Evolutionary conservation across 2,888 invertebrate genomes (phyloP).

Genomic region (Anthophora plumipes): DNA sequence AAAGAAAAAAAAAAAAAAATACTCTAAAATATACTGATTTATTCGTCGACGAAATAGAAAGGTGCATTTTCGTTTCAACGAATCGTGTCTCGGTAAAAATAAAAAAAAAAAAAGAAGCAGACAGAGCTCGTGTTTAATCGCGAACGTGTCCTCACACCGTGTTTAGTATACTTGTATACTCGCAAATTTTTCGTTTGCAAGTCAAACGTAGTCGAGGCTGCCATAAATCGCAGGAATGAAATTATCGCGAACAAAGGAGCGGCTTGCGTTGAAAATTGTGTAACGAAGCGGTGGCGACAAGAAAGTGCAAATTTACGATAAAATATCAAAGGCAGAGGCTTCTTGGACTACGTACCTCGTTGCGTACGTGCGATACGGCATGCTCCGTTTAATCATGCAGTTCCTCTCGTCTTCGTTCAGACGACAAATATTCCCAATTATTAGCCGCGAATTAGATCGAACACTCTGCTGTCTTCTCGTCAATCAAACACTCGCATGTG

Average conservation of each 20-base stretch:
- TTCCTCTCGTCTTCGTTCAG: neutral
- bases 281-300: constrained; percentile 1
- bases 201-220: neutral
- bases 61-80: neutral
- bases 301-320: constrained; percentile 10
- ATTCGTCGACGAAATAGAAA: too few species aligned
- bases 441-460: constrained; percentile 8
- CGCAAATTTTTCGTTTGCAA: neutral
- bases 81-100: neutral
- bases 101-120: too few species aligned
- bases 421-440: constrained; percentile 16
- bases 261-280: constrained; percentile 6
- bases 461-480: neutral
- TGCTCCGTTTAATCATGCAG: neutral
- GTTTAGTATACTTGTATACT: neutral
- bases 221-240: constrained; percentile 6
- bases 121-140: neutral
- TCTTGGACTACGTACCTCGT: constrained; percentile 20
- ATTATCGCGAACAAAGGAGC: constrained; percentile 30
- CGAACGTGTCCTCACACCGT: neutral
- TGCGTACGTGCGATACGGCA: constrained; percentile 44
- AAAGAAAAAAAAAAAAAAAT: neutral
- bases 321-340: neutral
- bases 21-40: neutral
- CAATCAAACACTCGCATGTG: neutral